Percentiles rank a stretch among this genome's conserved stretches.
These are phyloP conservation scores for Callitettix versicolor DNA, from an alignment of 1,140 invertebrate species.

Conservation along the genomic window DNA sequence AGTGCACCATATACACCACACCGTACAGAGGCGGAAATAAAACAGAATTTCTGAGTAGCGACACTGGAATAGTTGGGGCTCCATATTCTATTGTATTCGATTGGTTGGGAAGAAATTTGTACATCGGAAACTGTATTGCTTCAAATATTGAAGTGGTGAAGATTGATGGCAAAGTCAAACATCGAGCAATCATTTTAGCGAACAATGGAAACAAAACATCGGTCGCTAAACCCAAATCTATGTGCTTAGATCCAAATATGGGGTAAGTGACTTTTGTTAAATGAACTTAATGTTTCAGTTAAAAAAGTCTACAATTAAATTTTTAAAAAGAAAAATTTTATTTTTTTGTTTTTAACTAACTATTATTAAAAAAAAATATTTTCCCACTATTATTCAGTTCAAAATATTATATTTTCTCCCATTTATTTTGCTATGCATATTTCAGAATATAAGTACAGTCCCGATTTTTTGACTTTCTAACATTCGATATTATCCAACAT, in stretches of 20 bases:
- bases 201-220: conserved; percentile 82
- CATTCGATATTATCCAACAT: too few relatives aligned
- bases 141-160: conserved; percentile 89
- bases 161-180: conserved; percentile 71
- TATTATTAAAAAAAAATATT: conserved; percentile 8
- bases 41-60: conserved; percentile 65
- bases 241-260: conserved; percentile 82
- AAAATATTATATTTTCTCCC: too few relatives aligned
- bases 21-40: conserved; percentile 79
- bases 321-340: too few relatives aligned
- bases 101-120: conserved; percentile 91
- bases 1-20: conserved; percentile 77
- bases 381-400: too few relatives aligned
- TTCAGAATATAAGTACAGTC: too few relatives aligned
- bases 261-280: conserved; percentile 66
- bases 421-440: too few relatives aligned
- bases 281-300: too few relatives aligned
- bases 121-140: conserved; percentile 81
- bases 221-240: conserved; percentile 75
- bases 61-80: conserved; percentile 77
- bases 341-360: too few relatives aligned
- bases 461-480: too few relatives aligned
- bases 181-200: conserved; percentile 76
- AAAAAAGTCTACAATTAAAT: too few relatives aligned
- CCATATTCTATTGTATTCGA: conserved; percentile 89